These are phyloP conservation scores for Caenorhabditis wallacei DNA, from an alignment of 2,888 invertebrate species.

Conservation along the genomic window DNA sequence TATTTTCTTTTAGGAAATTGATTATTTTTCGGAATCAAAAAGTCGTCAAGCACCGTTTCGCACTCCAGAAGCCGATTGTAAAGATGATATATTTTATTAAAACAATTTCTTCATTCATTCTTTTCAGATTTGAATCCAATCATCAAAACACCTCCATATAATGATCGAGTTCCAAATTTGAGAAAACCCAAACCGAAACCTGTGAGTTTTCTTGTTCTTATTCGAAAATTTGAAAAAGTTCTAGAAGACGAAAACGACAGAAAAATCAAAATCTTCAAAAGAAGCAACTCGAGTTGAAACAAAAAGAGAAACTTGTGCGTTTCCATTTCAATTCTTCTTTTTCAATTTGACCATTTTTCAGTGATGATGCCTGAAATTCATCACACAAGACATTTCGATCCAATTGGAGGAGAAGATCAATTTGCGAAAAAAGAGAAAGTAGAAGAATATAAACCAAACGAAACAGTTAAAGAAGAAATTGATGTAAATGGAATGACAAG, in stretches of 20 bases:
- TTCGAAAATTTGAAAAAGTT: background rate
- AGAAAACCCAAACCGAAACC: conserved; percentile 22
- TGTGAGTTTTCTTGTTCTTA: background rate
- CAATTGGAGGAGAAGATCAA: conserved; percentile 44
- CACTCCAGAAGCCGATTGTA: conserved; percentile 55
- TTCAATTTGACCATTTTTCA: conserved; percentile 14
- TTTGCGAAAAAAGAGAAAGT: conserved; percentile 38
- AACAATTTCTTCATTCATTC: conserved; percentile 16
- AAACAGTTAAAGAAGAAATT: conserved; percentile 43
- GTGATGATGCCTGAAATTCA: conserved; percentile 63
- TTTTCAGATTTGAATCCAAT: conserved; percentile 60
- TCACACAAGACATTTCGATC: conserved; percentile 50
- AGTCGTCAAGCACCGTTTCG: conserved; percentile 40
- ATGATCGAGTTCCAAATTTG: conserved; percentile 49
- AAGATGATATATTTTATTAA: background rate
- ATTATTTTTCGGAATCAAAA: conserved; percentile 47
- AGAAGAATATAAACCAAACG: conserved; percentile 42
- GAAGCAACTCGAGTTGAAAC: conserved; percentile 34
- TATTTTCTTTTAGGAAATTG: conserved; percentile 45
- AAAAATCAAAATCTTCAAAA: conserved; percentile 30
- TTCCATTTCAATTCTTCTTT: background rate
- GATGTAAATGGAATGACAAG: conserved; percentile 54
- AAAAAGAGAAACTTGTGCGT: conserved; percentile 39
- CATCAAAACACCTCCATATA: conserved; percentile 58
- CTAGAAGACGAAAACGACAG: conserved; percentile 26